A percentile compares a stretch with the other conserved stretches of the same genome.
Conservation (phyloP, 2,888 invertebrate species). For the Isotomurus palustris region DNA sequence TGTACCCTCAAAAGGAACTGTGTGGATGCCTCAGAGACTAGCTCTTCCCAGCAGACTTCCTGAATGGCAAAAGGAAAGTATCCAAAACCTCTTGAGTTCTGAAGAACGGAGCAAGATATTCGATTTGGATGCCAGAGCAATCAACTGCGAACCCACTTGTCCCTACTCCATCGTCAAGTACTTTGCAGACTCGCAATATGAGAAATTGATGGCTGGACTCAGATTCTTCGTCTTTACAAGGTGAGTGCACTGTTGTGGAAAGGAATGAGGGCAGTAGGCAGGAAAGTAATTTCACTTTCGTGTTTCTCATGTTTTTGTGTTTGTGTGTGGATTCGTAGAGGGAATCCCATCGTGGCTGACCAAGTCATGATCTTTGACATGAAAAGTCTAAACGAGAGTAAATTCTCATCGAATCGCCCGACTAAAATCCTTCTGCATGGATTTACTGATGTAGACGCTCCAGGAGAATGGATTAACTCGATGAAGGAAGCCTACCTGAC, state of each 20-base stretch:
- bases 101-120: neutral
- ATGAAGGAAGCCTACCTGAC: slow-evolving; percentile 35
- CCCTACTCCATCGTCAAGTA: too few relatives aligned
- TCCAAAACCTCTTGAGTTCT: neutral
- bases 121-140: too few relatives aligned
- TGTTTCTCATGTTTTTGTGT: too few relatives aligned
- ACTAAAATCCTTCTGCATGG: slow-evolving; percentile 44
- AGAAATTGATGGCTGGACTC: too few relatives aligned
- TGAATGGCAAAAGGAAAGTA: neutral
- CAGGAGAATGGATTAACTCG: slow-evolving; percentile 38
- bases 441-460: slow-evolving; percentile 34
- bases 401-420: slow-evolving; percentile 23
- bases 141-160: too few relatives aligned
- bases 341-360: slow-evolving; percentile 26
- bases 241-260: neutral
- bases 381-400: slow-evolving; percentile 14
- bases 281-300: too few relatives aligned
- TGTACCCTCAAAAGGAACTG: neutral
- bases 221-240: slow-evolving; percentile 5
- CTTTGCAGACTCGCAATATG: too few relatives aligned
- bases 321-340: too few relatives aligned
- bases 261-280: too few relatives aligned
- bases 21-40: neutral
- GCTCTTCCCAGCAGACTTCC: neutral
- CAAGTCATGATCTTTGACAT: slow-evolving; percentile 18